A percentile compares a stretch with the other conserved stretches of the same genome.
Conservation (phyloP, 2,888 invertebrate genomes). For the Achlya flavicornis region DNA sequence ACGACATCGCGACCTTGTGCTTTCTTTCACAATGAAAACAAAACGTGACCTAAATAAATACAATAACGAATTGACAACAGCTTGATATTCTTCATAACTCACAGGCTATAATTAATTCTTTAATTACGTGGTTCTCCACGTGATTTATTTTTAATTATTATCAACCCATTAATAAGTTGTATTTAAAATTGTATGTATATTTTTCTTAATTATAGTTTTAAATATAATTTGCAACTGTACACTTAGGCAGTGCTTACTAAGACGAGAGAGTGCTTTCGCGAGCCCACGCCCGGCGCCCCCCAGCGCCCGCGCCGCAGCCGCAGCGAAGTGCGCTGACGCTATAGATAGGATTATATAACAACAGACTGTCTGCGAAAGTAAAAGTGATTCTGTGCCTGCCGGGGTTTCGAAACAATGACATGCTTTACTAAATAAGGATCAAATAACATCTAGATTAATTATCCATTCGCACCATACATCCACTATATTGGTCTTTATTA, state of each 20-base stretch:
- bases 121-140: too few relatives aligned
- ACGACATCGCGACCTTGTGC: constrained; percentile 61
- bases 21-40: constrained; percentile 73
- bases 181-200: too few relatives aligned
- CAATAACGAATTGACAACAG: constrained; percentile 15
- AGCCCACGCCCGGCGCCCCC: constrained; percentile 59
- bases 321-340: constrained; percentile 64
- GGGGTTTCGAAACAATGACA: constrained; percentile 72
- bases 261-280: constrained; percentile 72
- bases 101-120: too few relatives aligned
- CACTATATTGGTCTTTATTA: constrained; percentile 18
- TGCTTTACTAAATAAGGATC: constrained; percentile 65
- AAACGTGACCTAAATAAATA: constrained; percentile 53
- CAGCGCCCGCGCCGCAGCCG: constrained; percentile 49
- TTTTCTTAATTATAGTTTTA: background rate
- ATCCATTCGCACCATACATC: constrained; percentile 20
- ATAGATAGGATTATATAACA: constrained; percentile 75
- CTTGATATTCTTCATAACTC: background rate
- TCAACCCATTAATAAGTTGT: too few relatives aligned
- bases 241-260: constrained; percentile 24
- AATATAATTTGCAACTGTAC: background rate
- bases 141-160: too few relatives aligned
- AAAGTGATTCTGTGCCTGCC: constrained; percentile 75
- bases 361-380: constrained; percentile 75
- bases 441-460: constrained; percentile 43